Evolutionary conservation across 2,113 vertebrate genomes (phyloP).

Genomic region (Jaculus jaculus): DNA sequence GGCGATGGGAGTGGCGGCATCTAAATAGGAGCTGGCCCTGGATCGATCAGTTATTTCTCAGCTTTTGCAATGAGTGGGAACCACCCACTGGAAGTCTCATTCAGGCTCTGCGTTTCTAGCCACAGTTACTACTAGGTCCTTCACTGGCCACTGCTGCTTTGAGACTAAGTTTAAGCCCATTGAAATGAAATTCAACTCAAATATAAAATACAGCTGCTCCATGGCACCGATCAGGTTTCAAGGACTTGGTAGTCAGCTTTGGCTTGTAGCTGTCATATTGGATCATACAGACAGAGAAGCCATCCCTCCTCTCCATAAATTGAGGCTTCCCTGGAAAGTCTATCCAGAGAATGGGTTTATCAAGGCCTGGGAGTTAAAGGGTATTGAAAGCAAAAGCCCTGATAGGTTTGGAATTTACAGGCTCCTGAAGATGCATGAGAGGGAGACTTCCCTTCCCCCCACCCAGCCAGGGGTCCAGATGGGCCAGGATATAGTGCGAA

Average conservation of each 20-base stretch:
- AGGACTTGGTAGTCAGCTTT: not conserved
- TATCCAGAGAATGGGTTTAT: not conserved
- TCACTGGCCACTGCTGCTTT: too few relatives aligned
- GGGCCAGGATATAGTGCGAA: not conserved
- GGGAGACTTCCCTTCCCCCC: too few relatives aligned
- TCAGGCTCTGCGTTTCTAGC: not conserved
- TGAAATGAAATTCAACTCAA: not conserved
- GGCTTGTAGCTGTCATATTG: not conserved
- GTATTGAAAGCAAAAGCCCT: not conserved
- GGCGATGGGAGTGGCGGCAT: rapidly evolving
- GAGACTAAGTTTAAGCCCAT: not conserved
- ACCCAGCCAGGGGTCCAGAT: not conserved
- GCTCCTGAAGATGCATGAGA: rapidly evolving
- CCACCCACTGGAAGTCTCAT: not conserved
- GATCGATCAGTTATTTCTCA: not conserved
- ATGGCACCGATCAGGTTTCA: not conserved
- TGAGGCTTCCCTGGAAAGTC: not conserved
- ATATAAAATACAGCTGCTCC: not conserved
- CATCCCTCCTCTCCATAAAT: too few relatives aligned
- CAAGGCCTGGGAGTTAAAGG: rapidly evolving
- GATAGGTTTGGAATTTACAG: not conserved
- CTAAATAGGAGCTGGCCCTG: not conserved
- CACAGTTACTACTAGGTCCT: not conserved
- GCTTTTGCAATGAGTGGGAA: not conserved
- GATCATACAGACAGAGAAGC: too few relatives aligned